A percentile compares a stretch with the other conserved stretches of the same genome.
phyloP scores from a whole-genome alignment of 2,888 invertebrate genomes.

The Hemaris fuciformis region DNA sequence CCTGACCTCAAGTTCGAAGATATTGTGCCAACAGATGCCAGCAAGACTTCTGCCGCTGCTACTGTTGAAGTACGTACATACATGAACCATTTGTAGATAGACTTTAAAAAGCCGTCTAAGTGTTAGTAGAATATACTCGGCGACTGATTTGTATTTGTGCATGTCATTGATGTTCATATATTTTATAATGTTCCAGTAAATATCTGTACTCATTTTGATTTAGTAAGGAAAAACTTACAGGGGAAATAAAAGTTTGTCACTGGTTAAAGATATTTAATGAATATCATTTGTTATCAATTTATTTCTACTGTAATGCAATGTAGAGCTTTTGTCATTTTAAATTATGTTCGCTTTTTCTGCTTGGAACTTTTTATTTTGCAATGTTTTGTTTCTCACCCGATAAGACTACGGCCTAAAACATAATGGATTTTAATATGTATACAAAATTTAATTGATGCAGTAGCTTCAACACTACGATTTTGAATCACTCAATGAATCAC shows the following conservation, averaged over 20 bases:
- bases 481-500: too few species aligned
- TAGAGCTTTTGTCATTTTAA: constrained; percentile 3
- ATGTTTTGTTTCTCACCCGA: not conserved
- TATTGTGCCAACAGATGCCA: constrained; percentile 57
- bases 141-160: not conserved
- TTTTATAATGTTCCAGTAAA: not conserved
- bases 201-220: not conserved
- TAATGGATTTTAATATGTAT: not conserved
- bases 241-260: not conserved
- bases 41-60: constrained; percentile 57
- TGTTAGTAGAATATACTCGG: not conserved
- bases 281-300: not conserved
- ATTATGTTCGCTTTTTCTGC: not conserved
- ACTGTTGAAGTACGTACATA: constrained; percentile 61
- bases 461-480: not conserved
- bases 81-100: not conserved
- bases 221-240: not conserved
- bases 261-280: too few species aligned
- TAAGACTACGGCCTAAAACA: not conserved
- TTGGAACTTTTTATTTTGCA: not conserved
- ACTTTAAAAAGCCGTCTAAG: not conserved
- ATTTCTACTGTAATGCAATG: constrained; percentile 3
- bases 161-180: not conserved
- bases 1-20: constrained; percentile 76
- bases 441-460: not conserved